Evolutionary conservation across 2,797 vertebrate genomes (phyloP).

Genomic region (Cossypha niveicapilla): DNA sequence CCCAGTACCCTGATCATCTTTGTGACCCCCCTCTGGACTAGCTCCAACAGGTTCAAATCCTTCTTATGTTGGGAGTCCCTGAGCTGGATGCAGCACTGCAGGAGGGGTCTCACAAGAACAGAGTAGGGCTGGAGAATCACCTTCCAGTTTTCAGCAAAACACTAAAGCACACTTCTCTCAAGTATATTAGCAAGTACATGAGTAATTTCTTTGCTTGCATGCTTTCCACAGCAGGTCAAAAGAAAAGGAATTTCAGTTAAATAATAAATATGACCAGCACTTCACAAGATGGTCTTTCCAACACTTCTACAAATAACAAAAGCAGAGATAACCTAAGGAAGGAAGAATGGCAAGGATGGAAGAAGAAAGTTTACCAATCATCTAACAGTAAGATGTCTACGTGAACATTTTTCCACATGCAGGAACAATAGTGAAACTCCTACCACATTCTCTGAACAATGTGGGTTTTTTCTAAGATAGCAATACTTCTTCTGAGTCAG

Average conservation of each 20-base stretch:
- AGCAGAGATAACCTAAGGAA: not conserved
- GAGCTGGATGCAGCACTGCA: not conserved
- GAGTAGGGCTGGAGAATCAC: not conserved
- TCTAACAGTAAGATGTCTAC: conserved; percentile 18
- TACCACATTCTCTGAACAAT: conserved; percentile 39
- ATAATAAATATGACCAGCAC: not conserved
- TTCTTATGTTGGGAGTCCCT: not conserved
- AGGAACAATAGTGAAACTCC: conserved; percentile 51
- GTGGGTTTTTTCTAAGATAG: conserved; percentile 17
- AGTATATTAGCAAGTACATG: not conserved
- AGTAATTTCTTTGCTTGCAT: not conserved
- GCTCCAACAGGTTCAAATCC: not conserved
- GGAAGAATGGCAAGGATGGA: not conserved
- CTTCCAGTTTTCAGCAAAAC: not conserved
- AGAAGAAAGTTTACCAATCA: not conserved
- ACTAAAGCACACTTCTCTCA: not conserved
- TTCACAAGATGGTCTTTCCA: not conserved
- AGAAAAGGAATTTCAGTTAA: not conserved
- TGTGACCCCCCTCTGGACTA: not conserved
- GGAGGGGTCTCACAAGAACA: not conserved
- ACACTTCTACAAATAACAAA: not conserved
- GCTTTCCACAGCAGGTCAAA: not conserved
- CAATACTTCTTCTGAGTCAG: conserved; percentile 58
- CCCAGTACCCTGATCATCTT: not conserved
- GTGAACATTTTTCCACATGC: not conserved